Evolutionary conservation across 1,140 invertebrate species (phyloP), one percentile per base, ranked within the genome.

Genomic region (Bombus picipes): DNA sequence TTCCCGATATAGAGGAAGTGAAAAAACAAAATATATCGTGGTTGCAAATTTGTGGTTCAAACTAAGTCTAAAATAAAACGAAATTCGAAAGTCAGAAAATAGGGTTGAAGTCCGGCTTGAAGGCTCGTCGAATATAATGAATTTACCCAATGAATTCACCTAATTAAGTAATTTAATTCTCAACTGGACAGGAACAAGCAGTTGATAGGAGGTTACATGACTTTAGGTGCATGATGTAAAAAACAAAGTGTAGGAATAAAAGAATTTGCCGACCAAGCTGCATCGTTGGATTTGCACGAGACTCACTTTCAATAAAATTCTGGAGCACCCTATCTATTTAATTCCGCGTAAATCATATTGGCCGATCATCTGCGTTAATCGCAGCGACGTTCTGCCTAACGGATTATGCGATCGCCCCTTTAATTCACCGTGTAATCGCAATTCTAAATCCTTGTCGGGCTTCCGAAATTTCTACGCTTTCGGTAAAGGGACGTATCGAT

Each of bases 401-500:
- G 65, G 6, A 8, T 32, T 32, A 66, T 15, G n/a, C 5, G n/a
- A 32, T 32, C 13, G 2, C 8, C 13, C 1, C 6, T 66, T 53
- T 53, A 53, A 53, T 53, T 53, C 1, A 53, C 5, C 47, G 6
- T 22, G 18, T 53, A 53, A 53, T 53, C 18, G 18, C 47, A 6
- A 53, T 53, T 53, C 47, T 53, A 53, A 53, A 53, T 8, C 5
- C 18, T 22, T 8, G 47, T 22, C 47, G 0, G 6, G 18, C 18
- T 53, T 53, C 1, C 1, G 6, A 53, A 53, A 53, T 53, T 32
- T 10, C 3, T 37, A 1, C 0, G 25, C 32, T 28, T 3, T 39
- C 15, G 39, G 10, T 18, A 34, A 28, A 34, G 39, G 22, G 34
- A 37, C 65, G 34, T 81, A 81, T 85, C 83, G 78, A 81, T 88